Conservation (phyloP, 2,888 invertebrate genomes). For the Apomyelois bistriatella region DNA sequence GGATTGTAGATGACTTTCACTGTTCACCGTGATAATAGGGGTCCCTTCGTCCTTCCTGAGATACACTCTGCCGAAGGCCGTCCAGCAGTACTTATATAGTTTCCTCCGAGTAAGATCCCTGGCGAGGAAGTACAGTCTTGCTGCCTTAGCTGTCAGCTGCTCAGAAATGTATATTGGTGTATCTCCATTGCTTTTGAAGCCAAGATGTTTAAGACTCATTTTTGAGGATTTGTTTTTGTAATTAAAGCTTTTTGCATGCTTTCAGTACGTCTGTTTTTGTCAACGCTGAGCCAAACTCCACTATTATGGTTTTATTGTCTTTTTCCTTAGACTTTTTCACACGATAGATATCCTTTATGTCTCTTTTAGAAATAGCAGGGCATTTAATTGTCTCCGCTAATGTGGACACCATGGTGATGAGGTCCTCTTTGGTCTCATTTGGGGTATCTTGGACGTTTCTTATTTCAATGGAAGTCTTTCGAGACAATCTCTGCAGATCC, state of each 20-base stretch:
- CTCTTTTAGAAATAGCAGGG: not conserved
- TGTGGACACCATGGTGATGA: not conserved
- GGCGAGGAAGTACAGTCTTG: not conserved
- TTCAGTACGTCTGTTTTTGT: not conserved
- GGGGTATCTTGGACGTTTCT: not conserved
- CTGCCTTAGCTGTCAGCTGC: not conserved
- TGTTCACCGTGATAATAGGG: not conserved
- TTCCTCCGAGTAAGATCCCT: not conserved
- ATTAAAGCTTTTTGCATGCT: not conserved
- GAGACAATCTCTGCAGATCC: not conserved
- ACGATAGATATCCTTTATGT: not conserved
- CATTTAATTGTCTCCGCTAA: not conserved
- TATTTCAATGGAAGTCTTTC: not conserved
- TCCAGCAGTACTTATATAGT: not conserved
- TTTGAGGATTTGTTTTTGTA: not conserved
- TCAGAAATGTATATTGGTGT: not conserved
- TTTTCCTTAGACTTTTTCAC: not conserved
- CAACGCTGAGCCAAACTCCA: not conserved
- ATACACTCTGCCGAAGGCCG: not conserved
- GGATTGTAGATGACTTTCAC: not conserved
- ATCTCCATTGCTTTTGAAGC: not conserved
- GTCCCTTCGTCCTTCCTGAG: not conserved
- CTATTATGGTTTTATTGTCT: not conserved
- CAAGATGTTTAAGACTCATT: not conserved
- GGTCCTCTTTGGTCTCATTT: not conserved